Percentiles rank a stretch among this genome's conserved stretches.
These are phyloP conservation scores for Barypeithes pellucidus DNA, from an alignment of 2,888 invertebrate species.

Conservation along the genomic window DNA sequence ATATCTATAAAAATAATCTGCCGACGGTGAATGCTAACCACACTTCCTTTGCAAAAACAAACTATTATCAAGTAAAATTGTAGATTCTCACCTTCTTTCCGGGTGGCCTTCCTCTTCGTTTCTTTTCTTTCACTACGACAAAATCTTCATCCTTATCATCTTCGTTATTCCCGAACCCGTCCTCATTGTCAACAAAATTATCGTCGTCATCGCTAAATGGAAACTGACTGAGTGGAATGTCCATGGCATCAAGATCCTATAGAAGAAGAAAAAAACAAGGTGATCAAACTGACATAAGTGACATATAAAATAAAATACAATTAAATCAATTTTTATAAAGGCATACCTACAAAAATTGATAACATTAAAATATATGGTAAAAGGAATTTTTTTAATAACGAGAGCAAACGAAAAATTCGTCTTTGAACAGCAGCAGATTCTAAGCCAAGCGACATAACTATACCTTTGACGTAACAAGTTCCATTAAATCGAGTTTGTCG, in stretches of 20 bases:
- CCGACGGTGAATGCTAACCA: too few relatives aligned
- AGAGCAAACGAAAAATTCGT: too few relatives aligned
- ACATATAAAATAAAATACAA: too few relatives aligned
- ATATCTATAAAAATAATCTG: too few relatives aligned
- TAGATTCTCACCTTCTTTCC: constrained; percentile 52
- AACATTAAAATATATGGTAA: too few relatives aligned
- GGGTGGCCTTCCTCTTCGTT: constrained; percentile 40
- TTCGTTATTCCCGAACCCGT: constrained; percentile 53
- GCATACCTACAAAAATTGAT: too few relatives aligned
- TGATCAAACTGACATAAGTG: not conserved
- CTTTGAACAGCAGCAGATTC: not conserved
- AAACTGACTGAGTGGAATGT: constrained; percentile 58
- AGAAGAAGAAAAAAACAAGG: constrained; percentile 5
- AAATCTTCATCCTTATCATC: constrained; percentile 49
- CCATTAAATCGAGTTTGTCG: constrained; percentile 18
- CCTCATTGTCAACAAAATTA: constrained; percentile 51
- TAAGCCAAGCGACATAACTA: not conserved
- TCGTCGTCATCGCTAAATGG: constrained; percentile 57
- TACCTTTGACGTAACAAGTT: constrained; percentile 23
- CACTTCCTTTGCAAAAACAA: too few relatives aligned
- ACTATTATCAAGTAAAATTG: too few relatives aligned
- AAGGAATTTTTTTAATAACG: too few relatives aligned
- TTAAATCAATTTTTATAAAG: too few relatives aligned
- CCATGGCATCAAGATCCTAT: constrained; percentile 51
- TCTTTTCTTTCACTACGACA: constrained; percentile 49